These are phyloP conservation scores for Zaprionus kolodkinae DNA, from an alignment of 1,140 invertebrate genomes.

Conservation along the genomic window DNA sequence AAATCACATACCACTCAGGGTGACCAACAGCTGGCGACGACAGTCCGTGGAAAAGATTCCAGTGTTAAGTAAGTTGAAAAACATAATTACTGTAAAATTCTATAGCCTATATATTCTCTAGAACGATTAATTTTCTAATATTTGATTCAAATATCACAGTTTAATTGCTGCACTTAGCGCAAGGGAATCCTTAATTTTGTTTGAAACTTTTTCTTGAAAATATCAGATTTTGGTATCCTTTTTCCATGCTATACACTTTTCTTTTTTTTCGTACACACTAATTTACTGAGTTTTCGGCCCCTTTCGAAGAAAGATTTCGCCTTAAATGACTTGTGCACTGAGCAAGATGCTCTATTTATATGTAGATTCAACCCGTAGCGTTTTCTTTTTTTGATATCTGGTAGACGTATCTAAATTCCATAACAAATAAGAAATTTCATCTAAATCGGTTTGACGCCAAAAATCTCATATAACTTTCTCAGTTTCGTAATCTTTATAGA, in stretches of 20 bases:
- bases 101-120: background rate
- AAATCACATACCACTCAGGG: conserved; percentile 67
- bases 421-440: conserved; percentile 45
- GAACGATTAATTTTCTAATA: background rate
- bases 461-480: background rate
- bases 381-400: conserved; percentile 7
- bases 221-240: conserved; percentile 28
- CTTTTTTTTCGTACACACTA: background rate
- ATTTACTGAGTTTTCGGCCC: background rate
- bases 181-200: background rate
- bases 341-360: conserved; percentile 35
- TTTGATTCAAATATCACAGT: conserved; percentile 59
- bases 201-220: conserved; percentile 56
- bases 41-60: conserved; percentile 63
- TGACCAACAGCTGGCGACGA: conserved; percentile 66
- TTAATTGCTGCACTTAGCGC: background rate
- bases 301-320: conserved; percentile 3
- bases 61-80: conserved; percentile 60
- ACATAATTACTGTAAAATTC: conserved; percentile 8
- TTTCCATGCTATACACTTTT: conserved; percentile 62
- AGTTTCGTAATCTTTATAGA: conserved; percentile 1
- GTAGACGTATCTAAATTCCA: conserved; percentile 62
- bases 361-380: conserved; percentile 24
- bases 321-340: conserved; percentile 56
- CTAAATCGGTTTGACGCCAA: conserved; percentile 20